phyloP scores from a whole-genome alignment of 2,888 invertebrate genomes.

The Meloe dianella region DNA sequence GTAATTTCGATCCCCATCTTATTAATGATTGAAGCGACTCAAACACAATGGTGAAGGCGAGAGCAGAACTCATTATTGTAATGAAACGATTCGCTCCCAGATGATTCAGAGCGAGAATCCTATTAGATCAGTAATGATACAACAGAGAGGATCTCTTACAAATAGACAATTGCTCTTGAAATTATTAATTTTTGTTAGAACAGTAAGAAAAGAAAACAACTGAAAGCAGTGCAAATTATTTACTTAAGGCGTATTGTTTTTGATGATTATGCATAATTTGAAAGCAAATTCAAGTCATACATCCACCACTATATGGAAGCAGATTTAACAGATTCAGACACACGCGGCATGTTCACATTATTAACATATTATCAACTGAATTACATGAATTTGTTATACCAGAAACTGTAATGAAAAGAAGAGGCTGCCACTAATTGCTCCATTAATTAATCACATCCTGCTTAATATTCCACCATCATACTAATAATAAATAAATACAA shows the following conservation, averaged over 20 bases:
- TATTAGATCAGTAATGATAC: conserved; percentile 52
- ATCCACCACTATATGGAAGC: background rate
- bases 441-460: conserved; percentile 3
- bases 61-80: conserved; percentile 50
- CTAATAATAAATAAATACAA: background rate
- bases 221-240: conserved; percentile 22
- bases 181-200: conserved; percentile 29
- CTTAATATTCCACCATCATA: background rate
- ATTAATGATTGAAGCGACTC: conserved; percentile 50
- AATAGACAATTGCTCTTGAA: conserved; percentile 28
- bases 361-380: conserved; percentile 1
- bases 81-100: conserved; percentile 53
- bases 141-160: conserved; percentile 26
- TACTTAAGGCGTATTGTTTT: background rate
- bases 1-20: conserved; percentile 50
- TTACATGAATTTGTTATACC: background rate
- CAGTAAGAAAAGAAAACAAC: background rate
- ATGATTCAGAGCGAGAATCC: conserved; percentile 51
- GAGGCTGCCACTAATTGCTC: background rate
- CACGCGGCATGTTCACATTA: conserved; percentile 7
- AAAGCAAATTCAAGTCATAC: background rate
- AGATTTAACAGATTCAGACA: conserved; percentile 13
- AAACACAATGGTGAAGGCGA: conserved; percentile 50
- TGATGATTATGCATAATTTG: conserved; percentile 13
- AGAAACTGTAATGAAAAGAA: background rate